Conservation (phyloP, 2,797 vertebrate genomes). For the Sphaeramia orbicularis region DNA sequence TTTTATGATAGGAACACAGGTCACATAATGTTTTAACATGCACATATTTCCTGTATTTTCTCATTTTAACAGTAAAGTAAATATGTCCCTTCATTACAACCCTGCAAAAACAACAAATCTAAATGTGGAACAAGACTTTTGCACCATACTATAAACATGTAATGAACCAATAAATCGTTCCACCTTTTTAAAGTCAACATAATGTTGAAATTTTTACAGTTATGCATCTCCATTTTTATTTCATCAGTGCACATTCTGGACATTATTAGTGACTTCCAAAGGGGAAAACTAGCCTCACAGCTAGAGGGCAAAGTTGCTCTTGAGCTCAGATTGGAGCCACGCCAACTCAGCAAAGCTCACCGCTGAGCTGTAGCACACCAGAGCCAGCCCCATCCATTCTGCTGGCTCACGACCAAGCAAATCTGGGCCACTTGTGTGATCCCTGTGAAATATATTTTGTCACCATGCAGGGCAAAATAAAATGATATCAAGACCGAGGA, state of each 20-base stretch:
- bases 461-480: constrained; percentile 25
- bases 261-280: constrained; percentile 15
- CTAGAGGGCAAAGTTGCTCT: constrained; percentile 53
- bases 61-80: too few relatives aligned
- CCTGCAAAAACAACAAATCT: too few relatives aligned
- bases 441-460: constrained; percentile 42
- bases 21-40: too few relatives aligned
- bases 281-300: constrained; percentile 24
- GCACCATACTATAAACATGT: too few relatives aligned
- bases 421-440: constrained; percentile 53
- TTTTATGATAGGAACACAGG: too few relatives aligned
- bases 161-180: too few relatives aligned
- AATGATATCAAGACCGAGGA: constrained; percentile 33
- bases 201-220: too few relatives aligned
- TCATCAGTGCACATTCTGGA: background rate
- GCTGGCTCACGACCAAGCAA: constrained; percentile 55
- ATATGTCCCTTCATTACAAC: too few relatives aligned
- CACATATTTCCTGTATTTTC: too few relatives aligned
- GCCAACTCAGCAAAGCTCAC: constrained; percentile 45
- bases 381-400: constrained; percentile 25
- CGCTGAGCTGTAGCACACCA: constrained; percentile 32
- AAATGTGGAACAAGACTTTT: too few relatives aligned
- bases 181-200: background rate
- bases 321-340: constrained; percentile 15
- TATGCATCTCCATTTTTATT: constrained; percentile 7